phyloP scores from a whole-genome alignment of 2,888 invertebrate species.

The Drosophila colorata region DNA sequence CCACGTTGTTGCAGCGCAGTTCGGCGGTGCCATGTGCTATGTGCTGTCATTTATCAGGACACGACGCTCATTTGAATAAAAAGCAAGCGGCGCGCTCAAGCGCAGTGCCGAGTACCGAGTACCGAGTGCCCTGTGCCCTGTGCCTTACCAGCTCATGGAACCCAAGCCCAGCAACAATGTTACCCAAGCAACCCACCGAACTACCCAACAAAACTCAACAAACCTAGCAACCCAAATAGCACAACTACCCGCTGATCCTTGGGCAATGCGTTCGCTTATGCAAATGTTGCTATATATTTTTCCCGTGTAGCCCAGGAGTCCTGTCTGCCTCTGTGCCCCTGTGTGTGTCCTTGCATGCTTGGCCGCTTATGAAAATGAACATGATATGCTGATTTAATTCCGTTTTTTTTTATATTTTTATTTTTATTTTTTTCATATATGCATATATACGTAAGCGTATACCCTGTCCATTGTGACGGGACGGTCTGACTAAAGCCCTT shows the following conservation, averaged over 20 bases:
- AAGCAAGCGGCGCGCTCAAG: conserved; percentile 59
- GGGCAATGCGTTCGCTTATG: conserved; percentile 55
- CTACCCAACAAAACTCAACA: too few species aligned
- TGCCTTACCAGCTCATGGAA: conserved; percentile 35
- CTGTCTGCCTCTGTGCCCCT: conserved; percentile 10
- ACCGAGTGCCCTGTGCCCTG: conserved; percentile 3
- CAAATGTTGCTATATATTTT: conserved; percentile 56
- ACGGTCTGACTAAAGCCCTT: conserved; percentile 40
- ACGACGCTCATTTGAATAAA: conserved; percentile 71
- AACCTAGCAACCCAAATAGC: background rate
- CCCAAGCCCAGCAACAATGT: conserved; percentile 18
- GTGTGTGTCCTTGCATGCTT: conserved; percentile 67
- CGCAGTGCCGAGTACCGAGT: conserved; percentile 64
- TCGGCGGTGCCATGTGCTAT: background rate
- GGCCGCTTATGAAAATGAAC: conserved; percentile 74
- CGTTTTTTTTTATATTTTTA: conserved; percentile 16
- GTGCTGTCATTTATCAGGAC: conserved; percentile 70
- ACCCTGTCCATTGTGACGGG: conserved; percentile 34
- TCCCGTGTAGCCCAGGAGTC: conserved; percentile 16
- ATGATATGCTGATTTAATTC: conserved; percentile 75
- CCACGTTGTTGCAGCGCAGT: conserved; percentile 51
- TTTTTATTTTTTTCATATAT: conserved; percentile 2
- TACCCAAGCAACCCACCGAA: background rate
- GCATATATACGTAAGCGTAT: background rate
- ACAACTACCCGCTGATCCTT: conserved; percentile 31